Conservation (phyloP, 1,140 invertebrate genomes). For the Diachasmimorpha longicaudata region DNA sequence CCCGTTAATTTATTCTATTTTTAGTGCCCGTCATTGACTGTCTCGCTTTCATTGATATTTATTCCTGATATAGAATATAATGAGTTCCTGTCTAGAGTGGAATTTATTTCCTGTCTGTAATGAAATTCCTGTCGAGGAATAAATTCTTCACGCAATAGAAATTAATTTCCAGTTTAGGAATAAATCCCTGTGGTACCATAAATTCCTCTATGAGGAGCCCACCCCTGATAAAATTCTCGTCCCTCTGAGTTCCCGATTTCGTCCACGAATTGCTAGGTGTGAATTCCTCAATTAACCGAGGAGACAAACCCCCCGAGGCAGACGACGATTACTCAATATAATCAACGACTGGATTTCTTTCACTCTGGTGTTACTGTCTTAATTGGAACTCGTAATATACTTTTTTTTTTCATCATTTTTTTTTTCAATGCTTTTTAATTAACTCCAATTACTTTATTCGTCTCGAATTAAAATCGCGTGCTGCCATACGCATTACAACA, state of each 20-base stretch:
- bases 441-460: slow-evolving; percentile 14
- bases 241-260: background rate
- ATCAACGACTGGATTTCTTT: slow-evolving; percentile 13
- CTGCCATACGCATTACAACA: background rate
- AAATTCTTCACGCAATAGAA: too few species aligned
- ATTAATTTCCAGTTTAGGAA: too few species aligned
- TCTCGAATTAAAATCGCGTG: background rate
- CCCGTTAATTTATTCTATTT: too few species aligned
- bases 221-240: too few species aligned
- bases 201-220: too few species aligned
- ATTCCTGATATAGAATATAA: too few species aligned
- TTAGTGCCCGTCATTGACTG: too few species aligned
- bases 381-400: slow-evolving; percentile 7
- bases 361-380: slow-evolving; percentile 13
- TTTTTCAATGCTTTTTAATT: slow-evolving; percentile 7
- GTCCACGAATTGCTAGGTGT: slow-evolving; percentile 4
- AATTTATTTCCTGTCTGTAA: too few species aligned
- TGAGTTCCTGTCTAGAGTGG: too few species aligned
- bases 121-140: too few species aligned
- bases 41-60: too few species aligned
- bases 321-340: slow-evolving; percentile 19
- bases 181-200: too few species aligned
- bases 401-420: background rate
- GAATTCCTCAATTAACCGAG: slow-evolving; percentile 26
- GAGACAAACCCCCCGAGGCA: background rate